Base-by-base conservation (phyloP, 2,888 invertebrate genomes). In the Euproctis similis region DNA sequence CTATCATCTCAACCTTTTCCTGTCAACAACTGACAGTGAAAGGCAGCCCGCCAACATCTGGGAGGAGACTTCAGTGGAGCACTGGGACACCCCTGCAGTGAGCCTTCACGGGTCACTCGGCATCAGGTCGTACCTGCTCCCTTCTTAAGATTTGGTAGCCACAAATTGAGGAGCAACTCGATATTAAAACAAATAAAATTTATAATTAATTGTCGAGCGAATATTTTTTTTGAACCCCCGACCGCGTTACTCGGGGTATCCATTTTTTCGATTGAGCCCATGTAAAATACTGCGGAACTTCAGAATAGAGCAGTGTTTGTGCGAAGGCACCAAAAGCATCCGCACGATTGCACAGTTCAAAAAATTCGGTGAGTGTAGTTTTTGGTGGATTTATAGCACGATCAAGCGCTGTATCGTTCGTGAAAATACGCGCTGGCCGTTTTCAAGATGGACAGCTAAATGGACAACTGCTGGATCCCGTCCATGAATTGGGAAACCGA, bases 291-390 rank as follows among this genome's bases (percentile, higher is more conserved):
- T 10, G 8, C 14, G 28, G 22, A 8, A 22, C 22, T 28, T 28
- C 7, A 8, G 20, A 20, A 20, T 20, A 20, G 20, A 20, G 20
- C 4, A 28, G 7, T 24, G 28, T 28, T 23, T 8, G 7, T 22
- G 22, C 38, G 46, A 25, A 39, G n/a, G 22, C 28, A 16, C 16
- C 23, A 12, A 18, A 18, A 18, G 4, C 18, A 18, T 18, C 18
- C 18, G n/a, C 8, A 18, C 17, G 11, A 17, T 28, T 23, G 9
- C 28, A 28, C 18, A 36, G 27, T 31, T 40, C 31, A 24, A 39
- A 36, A 42, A 43, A 60, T 24, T 28, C 44, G 9, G 43, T 49
- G 12, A 57, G 44, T 20, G 54, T 56, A 28, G 55, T 54, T 31
- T 43, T 35, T 13, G 46, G 51, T 35, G 52, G 52, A 34, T 32